A percentile compares a stretch with the other conserved stretches of the same genome.
These are phyloP conservation scores for Perognathus longimembris DNA, from an alignment of 2,113 vertebrate species.

Conservation along the genomic window DNA sequence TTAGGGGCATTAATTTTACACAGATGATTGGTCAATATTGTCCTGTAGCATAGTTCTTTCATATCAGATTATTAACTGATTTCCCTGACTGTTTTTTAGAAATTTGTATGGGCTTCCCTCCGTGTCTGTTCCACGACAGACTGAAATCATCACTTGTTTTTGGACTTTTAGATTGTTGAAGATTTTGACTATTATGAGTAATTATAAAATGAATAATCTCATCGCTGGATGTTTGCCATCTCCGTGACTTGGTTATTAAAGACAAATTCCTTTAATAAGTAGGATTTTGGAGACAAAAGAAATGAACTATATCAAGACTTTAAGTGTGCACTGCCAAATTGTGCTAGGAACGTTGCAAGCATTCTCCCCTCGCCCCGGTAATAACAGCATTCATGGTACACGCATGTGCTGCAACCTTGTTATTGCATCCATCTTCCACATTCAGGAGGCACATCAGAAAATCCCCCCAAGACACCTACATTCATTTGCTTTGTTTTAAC, in stretches of 20 bases:
- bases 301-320: neutral
- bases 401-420: neutral
- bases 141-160: constrained; percentile 3
- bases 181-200: neutral
- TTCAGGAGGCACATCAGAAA: neutral
- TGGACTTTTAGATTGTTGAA: neutral
- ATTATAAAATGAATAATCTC: constrained; percentile 43
- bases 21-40: neutral
- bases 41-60: neutral
- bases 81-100: constrained; percentile 10
- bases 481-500: constrained; percentile 14
- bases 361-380: neutral
- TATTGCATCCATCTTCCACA: constrained; percentile 7
- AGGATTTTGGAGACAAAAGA: constrained; percentile 40
- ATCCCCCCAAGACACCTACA: neutral
- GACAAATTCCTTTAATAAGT: constrained; percentile 42
- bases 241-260: constrained; percentile 19
- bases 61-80: neutral
- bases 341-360: constrained; percentile 24
- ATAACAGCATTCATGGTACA: neutral
- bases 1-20: neutral
- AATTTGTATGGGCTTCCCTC: neutral
- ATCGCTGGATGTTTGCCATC: constrained; percentile 38
- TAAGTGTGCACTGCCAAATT: constrained; percentile 40
- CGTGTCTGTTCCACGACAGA: neutral